Base-by-base conservation (phyloP, 2,797 vertebrate genomes). In the Salmo trutta region DNA sequence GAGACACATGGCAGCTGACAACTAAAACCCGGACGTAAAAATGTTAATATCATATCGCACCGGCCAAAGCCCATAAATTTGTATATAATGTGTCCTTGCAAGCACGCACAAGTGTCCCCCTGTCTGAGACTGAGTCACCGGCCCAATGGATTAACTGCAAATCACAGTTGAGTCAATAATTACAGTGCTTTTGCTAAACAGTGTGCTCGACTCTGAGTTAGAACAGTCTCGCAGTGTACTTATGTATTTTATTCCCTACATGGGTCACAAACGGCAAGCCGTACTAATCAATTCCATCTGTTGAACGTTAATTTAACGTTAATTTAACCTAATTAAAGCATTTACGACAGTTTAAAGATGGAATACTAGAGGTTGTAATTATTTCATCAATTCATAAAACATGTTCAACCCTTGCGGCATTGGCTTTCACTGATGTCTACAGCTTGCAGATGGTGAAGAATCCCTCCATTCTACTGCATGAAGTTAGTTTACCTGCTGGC, bases 311-410 rank as follows among this genome's bases (percentile, higher is more conserved):
- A 77, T 84, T 82, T 83, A 53, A 51, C 73, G 71, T 83, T 78
- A 71, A 77, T 86, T 83, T 82, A 78, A 74, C 74, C 54, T 82
- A 83, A 83, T 82, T 78, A 83, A 83, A 79, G 79, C 80, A 79
- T 87, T 80, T 80, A 77, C 24, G 65, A 69, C 75, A 77, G 74
- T 77, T 78, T 21, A 77, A 81, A 75, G 74, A 79, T 71, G 19
- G 64, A 47, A 47, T 14, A 14, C 41, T 47, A 47, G 41, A 47
- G 41, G 80, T 71, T 66, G 76, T 80, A 77, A 82, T 85, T 81
- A 80, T 88, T 74, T 84, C 73, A 79, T 82, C 74, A 78, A 79
- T 77, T 79, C 70, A 74, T 81, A 70, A 84, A 84, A 70, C 31
- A 72, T 77, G 74, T 81, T 77, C 76, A 79, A 56, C 75, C 41